phyloP scores from a whole-genome alignment of 2,113 vertebrate species.

The Pagrus major region DNA sequence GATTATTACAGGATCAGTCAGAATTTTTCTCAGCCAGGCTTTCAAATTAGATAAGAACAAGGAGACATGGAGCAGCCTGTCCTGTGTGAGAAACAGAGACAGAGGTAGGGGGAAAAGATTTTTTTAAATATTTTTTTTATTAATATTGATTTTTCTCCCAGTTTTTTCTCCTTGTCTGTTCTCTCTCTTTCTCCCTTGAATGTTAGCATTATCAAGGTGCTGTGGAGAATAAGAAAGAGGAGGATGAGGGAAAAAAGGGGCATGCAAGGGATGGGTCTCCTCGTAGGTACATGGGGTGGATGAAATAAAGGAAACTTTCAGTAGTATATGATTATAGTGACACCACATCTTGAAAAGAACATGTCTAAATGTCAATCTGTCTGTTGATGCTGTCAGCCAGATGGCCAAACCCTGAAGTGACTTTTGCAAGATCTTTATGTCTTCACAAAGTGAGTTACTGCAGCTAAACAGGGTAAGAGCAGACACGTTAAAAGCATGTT shows the following conservation, averaged over 20 bases:
- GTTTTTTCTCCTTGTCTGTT: conserved; percentile 1
- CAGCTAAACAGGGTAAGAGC: not conserved
- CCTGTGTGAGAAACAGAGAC: conserved; percentile 38
- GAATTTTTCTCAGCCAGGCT: conserved; percentile 62
- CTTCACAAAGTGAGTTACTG: not conserved
- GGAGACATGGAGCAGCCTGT: conserved; percentile 33
- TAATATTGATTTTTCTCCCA: conserved; percentile 48
- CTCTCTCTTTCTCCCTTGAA: conserved; percentile 12
- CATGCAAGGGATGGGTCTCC: not conserved
- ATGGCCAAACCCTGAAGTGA: not conserved
- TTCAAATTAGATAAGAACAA: conserved; percentile 68
- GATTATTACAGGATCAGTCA: conserved; percentile 63
- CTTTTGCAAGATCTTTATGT: not conserved
- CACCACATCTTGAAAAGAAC: not conserved
- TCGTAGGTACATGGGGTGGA: conserved; percentile 11
- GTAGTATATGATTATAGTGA: not conserved
- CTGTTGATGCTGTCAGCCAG: not conserved
- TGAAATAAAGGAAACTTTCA: conserved; percentile 14
- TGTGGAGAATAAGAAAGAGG: too few relatives aligned
- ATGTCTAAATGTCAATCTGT: not conserved
- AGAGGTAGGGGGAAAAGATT: conserved; percentile 18
- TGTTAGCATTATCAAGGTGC: conserved; percentile 15
- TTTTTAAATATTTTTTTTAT: conserved; percentile 37
- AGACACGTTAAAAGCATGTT: not conserved
- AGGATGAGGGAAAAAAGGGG: not conserved